phyloP scores from a whole-genome alignment of 2,888 invertebrate species.

The Caenorhabditis imperialis region DNA sequence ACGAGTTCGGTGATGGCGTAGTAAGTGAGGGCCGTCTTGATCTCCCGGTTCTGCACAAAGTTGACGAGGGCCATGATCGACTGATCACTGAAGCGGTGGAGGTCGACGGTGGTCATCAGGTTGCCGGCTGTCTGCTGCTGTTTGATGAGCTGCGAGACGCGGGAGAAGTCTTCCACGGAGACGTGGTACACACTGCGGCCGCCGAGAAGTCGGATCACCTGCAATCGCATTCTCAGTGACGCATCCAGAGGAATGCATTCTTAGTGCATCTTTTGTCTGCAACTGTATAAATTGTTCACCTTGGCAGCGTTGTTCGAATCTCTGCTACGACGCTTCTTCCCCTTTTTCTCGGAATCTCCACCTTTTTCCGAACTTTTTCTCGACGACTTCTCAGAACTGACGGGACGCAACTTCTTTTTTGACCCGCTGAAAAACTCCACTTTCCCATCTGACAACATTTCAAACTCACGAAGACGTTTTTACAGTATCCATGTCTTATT shows the following conservation, averaged over 20 bases:
- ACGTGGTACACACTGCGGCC: constrained; percentile 54
- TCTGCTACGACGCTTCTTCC: constrained; percentile 8
- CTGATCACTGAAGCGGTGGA: constrained; percentile 52
- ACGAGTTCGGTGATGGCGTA: constrained; percentile 50
- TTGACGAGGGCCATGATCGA: constrained; percentile 50
- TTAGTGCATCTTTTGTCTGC: no score
- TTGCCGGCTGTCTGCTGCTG: constrained; percentile 47
- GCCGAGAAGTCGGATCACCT: constrained; percentile 46
- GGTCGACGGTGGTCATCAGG: constrained; percentile 42
- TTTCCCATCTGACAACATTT: neutral
- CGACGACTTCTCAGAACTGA: constrained; percentile 2
- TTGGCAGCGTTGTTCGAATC: neutral
- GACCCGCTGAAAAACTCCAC: constrained; percentile 8
- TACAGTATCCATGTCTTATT: constrained; percentile 25
- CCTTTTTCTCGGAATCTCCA: neutral
- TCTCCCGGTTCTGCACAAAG: constrained; percentile 40
- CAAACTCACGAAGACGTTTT: constrained; percentile 37
- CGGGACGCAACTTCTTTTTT: constrained; percentile 20
- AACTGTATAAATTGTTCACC: neutral
- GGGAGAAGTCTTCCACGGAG: constrained; percentile 38
- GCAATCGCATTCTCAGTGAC: neutral
- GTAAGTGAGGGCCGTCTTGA: constrained; percentile 41
- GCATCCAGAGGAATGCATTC: neutral
- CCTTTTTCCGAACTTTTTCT: constrained; percentile 1
- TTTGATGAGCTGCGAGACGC: constrained; percentile 37